A percentile compares a stretch with the other conserved stretches of the same genome.
These are phyloP conservation scores for Crossoptilon crossoptilon DNA, from an alignment of 2,797 vertebrate species.

Conservation along the genomic window DNA sequence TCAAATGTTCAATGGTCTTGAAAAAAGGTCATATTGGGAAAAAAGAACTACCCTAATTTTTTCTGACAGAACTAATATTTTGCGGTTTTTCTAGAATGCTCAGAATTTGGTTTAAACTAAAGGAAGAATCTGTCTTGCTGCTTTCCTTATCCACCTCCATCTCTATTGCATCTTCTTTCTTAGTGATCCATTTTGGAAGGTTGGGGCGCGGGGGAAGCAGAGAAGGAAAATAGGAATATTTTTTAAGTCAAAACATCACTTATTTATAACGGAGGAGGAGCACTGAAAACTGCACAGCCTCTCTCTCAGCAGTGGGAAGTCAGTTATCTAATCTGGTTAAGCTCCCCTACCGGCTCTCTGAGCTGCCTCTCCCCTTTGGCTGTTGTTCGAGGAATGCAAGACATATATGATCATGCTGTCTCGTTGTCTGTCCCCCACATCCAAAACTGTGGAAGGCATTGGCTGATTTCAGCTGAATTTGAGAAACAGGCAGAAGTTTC, in stretches of 20 bases:
- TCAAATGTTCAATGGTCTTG: neutral
- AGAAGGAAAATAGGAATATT: neutral
- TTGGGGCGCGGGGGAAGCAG: neutral
- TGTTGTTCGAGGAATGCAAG: neutral
- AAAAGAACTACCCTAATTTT: neutral
- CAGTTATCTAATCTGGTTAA: constrained; percentile 17
- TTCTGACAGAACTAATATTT: neutral
- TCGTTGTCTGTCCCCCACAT: neutral
- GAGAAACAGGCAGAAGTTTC: constrained; percentile 17
- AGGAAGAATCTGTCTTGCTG: neutral
- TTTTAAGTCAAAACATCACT: neutral
- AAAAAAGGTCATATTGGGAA: neutral
- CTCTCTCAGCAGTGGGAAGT: neutral
- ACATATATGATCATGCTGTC: neutral
- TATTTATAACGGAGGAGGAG: neutral
- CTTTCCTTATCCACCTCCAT: neutral
- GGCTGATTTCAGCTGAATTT: neutral
- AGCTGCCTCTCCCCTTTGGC: constrained; percentile 29
- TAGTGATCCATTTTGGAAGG: neutral
- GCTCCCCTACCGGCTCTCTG: neutral
- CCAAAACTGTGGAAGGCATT: neutral
- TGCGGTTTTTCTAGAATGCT: neutral
- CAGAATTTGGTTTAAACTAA: neutral
- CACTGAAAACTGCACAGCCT: neutral
- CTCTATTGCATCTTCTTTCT: neutral